Evolutionary conservation across 2,797 vertebrate genomes (phyloP).

Genomic region (Smutsia gigantea): DNA sequence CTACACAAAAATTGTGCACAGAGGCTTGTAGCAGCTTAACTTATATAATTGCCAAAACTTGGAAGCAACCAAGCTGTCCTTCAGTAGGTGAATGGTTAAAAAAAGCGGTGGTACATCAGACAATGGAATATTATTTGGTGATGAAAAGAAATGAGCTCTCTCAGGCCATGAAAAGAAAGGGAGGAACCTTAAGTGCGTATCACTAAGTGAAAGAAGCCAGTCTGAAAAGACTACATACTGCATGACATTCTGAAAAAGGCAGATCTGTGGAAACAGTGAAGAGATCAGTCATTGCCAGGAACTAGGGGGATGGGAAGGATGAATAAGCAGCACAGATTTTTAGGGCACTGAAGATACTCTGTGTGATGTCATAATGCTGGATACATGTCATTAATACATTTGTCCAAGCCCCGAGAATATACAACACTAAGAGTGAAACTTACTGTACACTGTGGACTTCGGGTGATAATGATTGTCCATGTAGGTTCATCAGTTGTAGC

Average conservation of each 20-base stretch:
- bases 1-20: not conserved
- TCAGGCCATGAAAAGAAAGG: not conserved
- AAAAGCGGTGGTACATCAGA: not conserved
- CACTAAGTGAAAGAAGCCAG: not conserved
- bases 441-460: not conserved
- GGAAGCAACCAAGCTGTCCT: not conserved
- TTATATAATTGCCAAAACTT: not conserved
- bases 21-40: not conserved
- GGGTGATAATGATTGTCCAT: not conserved
- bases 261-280: not conserved
- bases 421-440: not conserved
- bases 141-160: not conserved
- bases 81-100: not conserved
- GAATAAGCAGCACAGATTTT: not conserved
- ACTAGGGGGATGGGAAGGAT: not conserved
- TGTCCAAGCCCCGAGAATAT: not conserved
- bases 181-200: not conserved
- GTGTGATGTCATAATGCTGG: not conserved
- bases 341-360: not conserved
- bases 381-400: not conserved
- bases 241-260: not conserved
- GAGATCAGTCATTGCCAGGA: not conserved
- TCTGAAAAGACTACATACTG: not conserved
- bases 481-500: not conserved
- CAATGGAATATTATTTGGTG: not conserved